These are phyloP conservation scores for Drosophila nigritarsus DNA, from an alignment of 2,888 invertebrate species.

Conservation along the genomic window DNA sequence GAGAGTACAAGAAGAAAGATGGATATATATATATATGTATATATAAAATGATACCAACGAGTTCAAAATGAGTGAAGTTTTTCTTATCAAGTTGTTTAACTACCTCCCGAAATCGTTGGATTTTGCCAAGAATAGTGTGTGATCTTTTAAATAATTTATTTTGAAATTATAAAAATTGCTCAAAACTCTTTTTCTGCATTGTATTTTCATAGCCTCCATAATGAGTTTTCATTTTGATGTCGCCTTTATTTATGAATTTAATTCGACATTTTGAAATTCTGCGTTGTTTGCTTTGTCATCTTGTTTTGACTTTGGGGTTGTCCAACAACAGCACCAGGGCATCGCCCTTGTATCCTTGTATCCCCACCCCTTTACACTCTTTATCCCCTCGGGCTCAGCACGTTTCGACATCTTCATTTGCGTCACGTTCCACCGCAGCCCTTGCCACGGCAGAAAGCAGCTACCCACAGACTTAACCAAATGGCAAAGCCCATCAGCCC, in stretches of 20 bases:
- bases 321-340: constrained; percentile 6
- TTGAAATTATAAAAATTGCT: not conserved
- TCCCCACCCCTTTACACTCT: not conserved
- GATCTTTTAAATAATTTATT: not conserved
- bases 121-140: no score
- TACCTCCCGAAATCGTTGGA: no score
- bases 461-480: constrained; percentile 39
- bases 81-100: not conserved
- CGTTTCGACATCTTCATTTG: constrained; percentile 58
- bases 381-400: constrained; percentile 16
- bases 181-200: not conserved
- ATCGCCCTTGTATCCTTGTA: not conserved
- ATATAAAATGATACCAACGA: not conserved
- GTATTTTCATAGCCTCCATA: not conserved
- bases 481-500: constrained; percentile 6
- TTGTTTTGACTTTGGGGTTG: constrained; percentile 27
- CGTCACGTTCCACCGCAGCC: constrained; percentile 56
- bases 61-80: not conserved
- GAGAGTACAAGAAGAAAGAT: not conserved
- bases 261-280: constrained; percentile 5
- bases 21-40: not conserved
- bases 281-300: constrained; percentile 42
- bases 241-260: not conserved
- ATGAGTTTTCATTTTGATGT: not conserved
- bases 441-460: constrained; percentile 39